A percentile compares a stretch with the other conserved stretches of the same genome.
Evolutionary conservation across 2,888 invertebrate species (phyloP).

Genomic region (Drosophila histrio): DNA sequence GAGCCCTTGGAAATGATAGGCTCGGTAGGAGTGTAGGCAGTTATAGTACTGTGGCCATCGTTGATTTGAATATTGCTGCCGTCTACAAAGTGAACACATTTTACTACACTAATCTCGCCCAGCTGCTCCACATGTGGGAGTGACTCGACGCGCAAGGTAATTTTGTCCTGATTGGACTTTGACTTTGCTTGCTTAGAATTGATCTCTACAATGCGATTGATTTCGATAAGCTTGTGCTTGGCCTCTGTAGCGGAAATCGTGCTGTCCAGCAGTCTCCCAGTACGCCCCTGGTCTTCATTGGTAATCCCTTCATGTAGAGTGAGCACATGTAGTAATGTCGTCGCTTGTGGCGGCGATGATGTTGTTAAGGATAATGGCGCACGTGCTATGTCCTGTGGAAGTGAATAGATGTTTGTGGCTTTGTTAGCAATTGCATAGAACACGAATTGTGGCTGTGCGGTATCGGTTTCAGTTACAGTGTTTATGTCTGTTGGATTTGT

Average conservation of each 20-base stretch:
- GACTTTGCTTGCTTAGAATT: slow-evolving; percentile 88
- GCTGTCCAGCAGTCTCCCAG: slow-evolving; percentile 21
- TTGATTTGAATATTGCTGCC: slow-evolving; percentile 80
- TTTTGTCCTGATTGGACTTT: slow-evolving; percentile 83
- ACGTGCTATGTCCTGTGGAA: slow-evolving; percentile 68
- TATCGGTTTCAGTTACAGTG: slow-evolving; percentile 42
- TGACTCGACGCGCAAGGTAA: slow-evolving; percentile 86
- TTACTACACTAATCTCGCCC: slow-evolving; percentile 89
- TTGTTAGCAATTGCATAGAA: slow-evolving; percentile 71
- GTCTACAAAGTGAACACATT: slow-evolving; percentile 88
- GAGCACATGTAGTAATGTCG: slow-evolving; percentile 85
- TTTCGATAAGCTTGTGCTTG: slow-evolving; percentile 87
- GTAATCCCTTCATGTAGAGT: slow-evolving; percentile 81
- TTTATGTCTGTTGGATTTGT: slow-evolving; percentile 44
- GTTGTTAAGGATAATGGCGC: slow-evolving; percentile 42
- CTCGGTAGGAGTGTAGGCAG: slow-evolving; percentile 83
- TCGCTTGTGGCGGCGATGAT: slow-evolving; percentile 76
- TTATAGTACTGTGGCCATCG: slow-evolving; percentile 84
- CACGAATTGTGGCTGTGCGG: slow-evolving; percentile 51
- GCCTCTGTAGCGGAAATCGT: slow-evolving; percentile 57
- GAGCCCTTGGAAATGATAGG: slow-evolving; percentile 48
- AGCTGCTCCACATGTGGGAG: slow-evolving; percentile 88
- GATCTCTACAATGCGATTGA: slow-evolving; percentile 89
- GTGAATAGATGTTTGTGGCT: slow-evolving; percentile 76
- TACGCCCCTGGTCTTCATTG: slow-evolving; percentile 45